These are phyloP conservation scores for Leucophenga maculata DNA, from an alignment of 2,888 invertebrate species.

Conservation along the genomic window DNA sequence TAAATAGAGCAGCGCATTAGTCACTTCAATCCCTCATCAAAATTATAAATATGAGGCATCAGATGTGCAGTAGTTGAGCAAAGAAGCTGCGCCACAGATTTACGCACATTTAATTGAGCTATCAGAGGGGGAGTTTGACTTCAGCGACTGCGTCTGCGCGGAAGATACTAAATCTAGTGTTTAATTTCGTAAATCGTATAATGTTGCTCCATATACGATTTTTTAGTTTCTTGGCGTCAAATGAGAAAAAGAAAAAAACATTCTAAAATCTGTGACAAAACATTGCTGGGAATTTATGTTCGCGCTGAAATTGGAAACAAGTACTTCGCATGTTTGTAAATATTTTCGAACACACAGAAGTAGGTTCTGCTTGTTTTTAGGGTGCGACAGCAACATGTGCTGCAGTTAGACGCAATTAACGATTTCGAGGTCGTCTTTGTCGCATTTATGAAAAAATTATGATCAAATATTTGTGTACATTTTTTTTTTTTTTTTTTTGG, in stretches of 20 bases:
- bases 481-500: no score
- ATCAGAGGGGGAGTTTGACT: neutral
- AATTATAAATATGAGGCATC: no score
- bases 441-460: neutral
- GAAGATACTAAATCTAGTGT: constrained; percentile 63
- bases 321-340: constrained; percentile 58
- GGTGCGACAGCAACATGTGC: constrained; percentile 5
- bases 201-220: no score
- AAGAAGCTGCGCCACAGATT: constrained; percentile 5
- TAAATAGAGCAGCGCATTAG: no score
- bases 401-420: neutral
- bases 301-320: constrained; percentile 68
- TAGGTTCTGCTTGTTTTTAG: neutral
- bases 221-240: neutral
- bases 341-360: constrained; percentile 56
- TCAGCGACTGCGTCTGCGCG: neutral
- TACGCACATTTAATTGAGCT: constrained; percentile 2
- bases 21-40: no score
- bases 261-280: constrained; percentile 50
- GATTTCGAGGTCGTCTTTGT: constrained; percentile 12
- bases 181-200: constrained; percentile 66
- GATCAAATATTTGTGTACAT: neutral
- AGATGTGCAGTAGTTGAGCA: no score
- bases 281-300: constrained; percentile 57
- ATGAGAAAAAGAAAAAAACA: constrained; percentile 1